phyloP scores from a whole-genome alignment of 2,113 vertebrate species.

The Prunella fulvescens region DNA sequence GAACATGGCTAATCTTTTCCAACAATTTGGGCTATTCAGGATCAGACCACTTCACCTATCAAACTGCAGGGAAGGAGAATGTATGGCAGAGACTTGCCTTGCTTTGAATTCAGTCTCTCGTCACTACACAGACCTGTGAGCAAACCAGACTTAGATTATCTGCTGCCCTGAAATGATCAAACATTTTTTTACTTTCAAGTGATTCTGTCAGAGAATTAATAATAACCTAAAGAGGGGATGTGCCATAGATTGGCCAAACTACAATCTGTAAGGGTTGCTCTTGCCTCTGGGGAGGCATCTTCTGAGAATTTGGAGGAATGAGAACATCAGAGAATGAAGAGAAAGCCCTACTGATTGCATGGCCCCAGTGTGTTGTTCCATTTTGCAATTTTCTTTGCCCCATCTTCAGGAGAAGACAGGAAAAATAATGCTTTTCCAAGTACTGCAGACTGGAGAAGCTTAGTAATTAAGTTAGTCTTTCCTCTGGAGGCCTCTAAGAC shows the following conservation, averaged over 20 bases:
- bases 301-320: not conserved
- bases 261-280: not conserved
- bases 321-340: not conserved
- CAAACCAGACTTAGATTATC: not conserved
- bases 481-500: not conserved
- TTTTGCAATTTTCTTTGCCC: not conserved
- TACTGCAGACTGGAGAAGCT: not conserved
- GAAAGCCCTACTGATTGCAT: fast-evolving
- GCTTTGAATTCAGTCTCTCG: not conserved
- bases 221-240: not conserved
- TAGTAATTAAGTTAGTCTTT: not conserved
- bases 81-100: not conserved
- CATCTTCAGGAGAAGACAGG: not conserved
- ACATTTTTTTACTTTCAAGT: not conserved
- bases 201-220: not conserved
- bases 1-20: not conserved
- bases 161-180: not conserved
- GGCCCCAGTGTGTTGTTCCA: not conserved
- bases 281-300: not conserved
- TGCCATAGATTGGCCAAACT: not conserved
- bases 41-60: not conserved
- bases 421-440: not conserved
- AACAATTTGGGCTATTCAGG: not conserved
- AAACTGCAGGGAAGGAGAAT: not conserved
- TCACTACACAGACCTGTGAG: not conserved